phyloP scores from a whole-genome alignment of 2,113 vertebrate genomes.

The Salvelinus fontinalis region DNA sequence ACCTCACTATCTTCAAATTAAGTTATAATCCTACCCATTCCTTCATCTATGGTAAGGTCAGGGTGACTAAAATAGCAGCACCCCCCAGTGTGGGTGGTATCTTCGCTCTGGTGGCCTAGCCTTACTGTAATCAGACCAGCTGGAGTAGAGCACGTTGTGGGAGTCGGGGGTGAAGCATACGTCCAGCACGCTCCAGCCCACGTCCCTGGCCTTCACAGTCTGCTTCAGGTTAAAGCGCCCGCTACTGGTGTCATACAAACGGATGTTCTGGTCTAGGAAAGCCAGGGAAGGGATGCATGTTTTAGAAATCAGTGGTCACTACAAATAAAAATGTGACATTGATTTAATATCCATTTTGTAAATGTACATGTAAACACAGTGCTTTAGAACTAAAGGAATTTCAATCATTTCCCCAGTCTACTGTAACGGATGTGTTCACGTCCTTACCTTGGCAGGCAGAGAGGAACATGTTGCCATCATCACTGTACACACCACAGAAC shows the following conservation, averaged over 20 bases:
- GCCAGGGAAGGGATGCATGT: neutral
- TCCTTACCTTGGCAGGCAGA: conserved; percentile 88
- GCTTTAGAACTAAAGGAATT: neutral
- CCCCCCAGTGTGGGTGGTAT: no score
- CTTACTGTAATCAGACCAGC: conserved; percentile 93
- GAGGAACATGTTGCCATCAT: conserved; percentile 86
- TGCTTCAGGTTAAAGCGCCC: conserved; percentile 80
- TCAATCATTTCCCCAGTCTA: neutral
- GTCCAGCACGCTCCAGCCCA: conserved; percentile 91
- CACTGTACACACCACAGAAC: conserved; percentile 89
- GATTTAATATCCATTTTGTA: neutral
- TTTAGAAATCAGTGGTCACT: neutral
- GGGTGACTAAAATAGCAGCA: no score
- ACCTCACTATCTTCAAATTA: no score
- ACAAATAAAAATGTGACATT: neutral
- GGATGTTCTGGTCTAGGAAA: conserved; percentile 85
- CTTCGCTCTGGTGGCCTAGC: neutral
- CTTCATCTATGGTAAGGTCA: no score
- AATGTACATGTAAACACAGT: neutral
- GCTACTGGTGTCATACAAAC: conserved; percentile 83
- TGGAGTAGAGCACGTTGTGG: conserved; percentile 85
- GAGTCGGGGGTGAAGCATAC: conserved; percentile 89
- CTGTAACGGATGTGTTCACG: neutral
- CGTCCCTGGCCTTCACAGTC: conserved; percentile 87
- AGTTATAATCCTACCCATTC: no score